Evolutionary conservation across 1,140 invertebrate species (phyloP).

Genomic region (Triops cancriformis): DNA sequence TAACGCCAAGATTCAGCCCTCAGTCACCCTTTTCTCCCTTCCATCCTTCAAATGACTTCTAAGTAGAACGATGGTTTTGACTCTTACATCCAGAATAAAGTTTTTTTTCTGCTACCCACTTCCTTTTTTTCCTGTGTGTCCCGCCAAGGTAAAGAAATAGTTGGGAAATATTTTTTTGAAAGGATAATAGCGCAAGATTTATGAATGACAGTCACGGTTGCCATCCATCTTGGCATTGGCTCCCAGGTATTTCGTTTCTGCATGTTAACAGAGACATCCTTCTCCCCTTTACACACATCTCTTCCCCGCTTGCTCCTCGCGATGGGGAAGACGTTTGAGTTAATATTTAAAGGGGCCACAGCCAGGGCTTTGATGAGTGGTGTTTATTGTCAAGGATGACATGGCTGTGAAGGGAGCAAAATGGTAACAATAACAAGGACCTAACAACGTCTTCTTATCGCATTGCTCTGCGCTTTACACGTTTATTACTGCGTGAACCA

Average conservation of each 20-base stretch:
- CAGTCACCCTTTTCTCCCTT: background rate
- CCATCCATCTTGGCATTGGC: slow-evolving; percentile 5
- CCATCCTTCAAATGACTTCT: background rate
- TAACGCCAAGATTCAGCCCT: too few relatives aligned
- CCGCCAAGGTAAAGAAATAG: background rate
- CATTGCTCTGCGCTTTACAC: background rate
- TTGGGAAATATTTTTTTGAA: background rate
- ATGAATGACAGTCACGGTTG: background rate
- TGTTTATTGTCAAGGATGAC: background rate
- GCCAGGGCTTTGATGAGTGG: background rate
- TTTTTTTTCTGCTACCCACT: too few relatives aligned
- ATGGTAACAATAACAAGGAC: background rate
- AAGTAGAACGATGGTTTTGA: background rate
- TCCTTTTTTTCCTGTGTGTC: too few relatives aligned
- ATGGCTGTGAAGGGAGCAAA: background rate
- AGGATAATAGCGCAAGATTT: background rate
- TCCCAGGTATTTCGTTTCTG: background rate
- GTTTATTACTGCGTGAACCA: too few relatives aligned
- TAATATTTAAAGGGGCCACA: background rate
- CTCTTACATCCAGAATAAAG: background rate
- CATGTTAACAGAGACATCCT: background rate
- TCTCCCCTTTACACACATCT: background rate
- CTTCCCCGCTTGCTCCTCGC: background rate
- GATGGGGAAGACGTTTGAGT: background rate
- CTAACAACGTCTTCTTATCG: slow-evolving; percentile 1